Base-by-base conservation (phyloP, 2,797 vertebrate species). In the Cyclopterus lumpus region DNA sequence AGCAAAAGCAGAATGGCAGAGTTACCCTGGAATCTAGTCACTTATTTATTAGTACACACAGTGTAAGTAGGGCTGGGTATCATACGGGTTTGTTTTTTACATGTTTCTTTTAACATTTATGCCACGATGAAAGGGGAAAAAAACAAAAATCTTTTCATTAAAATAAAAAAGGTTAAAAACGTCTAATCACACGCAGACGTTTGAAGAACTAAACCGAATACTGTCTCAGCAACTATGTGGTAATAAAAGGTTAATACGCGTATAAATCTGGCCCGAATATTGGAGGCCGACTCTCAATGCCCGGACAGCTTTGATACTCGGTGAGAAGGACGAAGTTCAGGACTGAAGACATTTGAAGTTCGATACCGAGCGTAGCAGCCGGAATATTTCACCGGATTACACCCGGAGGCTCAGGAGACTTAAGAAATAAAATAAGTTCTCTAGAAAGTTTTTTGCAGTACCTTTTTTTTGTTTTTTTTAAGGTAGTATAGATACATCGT, bases 1-100 rank as follows among this genome's bases (percentile, higher is more conserved):
- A 69, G 54, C 28, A 8, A 75, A 73, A 82, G 54, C 73, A 79
- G 72, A 79, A 70, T 3, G 49, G 44, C 71, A 66, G 48, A 65
- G 62, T 72, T 66, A 67, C 67, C 64, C 73, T 67, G 61, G 62
- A 75, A 36, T 30, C 42, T 7, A 46, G 24, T 73, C 53, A 9
- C 42, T 38, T 66, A 60, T 73, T 40, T 10, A 66, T 60, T 34
- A 81, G 67, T 58, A 70, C 69, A 80, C 48, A 60, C 44, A 38
- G 54, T 71, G 58, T 26, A 42, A 53, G 55, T 32, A 32, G 65
- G 77, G 61, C 65, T 67, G 74, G 44, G 71, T 5, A 44, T 73
- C 42, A 2, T 16, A 2, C 12, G 18, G 38, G 20, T 32, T 32
- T 32, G 4, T 14, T 40, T 38, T 15, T 55, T 30, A 73, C 42